These are phyloP conservation scores for Empidonax traillii DNA, from an alignment of 2,113 vertebrate species.

Conservation along the genomic window DNA sequence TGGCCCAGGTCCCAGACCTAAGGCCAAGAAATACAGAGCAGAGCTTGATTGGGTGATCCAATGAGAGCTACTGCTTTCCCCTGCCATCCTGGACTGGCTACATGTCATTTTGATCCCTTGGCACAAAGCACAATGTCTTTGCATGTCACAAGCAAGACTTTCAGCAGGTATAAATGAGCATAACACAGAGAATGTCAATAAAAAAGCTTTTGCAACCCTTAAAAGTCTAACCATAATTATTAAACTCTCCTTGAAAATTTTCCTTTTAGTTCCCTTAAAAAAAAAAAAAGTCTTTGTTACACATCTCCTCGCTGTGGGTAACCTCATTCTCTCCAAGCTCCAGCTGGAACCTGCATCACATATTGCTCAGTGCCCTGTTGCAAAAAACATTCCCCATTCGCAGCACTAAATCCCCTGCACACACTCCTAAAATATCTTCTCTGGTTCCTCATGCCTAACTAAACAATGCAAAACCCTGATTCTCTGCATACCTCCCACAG, in stretches of 20 bases:
- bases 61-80: background rate
- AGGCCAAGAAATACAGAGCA: background rate
- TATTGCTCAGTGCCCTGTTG: conserved; percentile 4
- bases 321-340: conserved; percentile 43
- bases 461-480: conserved; percentile 44
- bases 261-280: background rate
- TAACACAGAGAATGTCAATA: background rate
- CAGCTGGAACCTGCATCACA: conserved; percentile 44
- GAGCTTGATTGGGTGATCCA: background rate
- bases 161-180: background rate
- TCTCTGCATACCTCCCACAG: conserved; percentile 46
- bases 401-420: conserved; percentile 39
- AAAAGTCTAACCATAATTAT: background rate
- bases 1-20: conserved; percentile 30
- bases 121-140: background rate
- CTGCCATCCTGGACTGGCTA: background rate
- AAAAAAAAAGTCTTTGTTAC: background rate
- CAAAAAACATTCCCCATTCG: conserved; percentile 5
- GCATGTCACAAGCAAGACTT: background rate
- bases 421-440: conserved; percentile 38
- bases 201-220: background rate
- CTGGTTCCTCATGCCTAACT: conserved; percentile 34
- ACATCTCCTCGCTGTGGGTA: conserved; percentile 18
- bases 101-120: background rate
- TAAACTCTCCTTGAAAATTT: background rate